Evolutionary conservation across 2,113 vertebrate genomes (phyloP).

Genomic region (Anthoscopus minutus): DNA sequence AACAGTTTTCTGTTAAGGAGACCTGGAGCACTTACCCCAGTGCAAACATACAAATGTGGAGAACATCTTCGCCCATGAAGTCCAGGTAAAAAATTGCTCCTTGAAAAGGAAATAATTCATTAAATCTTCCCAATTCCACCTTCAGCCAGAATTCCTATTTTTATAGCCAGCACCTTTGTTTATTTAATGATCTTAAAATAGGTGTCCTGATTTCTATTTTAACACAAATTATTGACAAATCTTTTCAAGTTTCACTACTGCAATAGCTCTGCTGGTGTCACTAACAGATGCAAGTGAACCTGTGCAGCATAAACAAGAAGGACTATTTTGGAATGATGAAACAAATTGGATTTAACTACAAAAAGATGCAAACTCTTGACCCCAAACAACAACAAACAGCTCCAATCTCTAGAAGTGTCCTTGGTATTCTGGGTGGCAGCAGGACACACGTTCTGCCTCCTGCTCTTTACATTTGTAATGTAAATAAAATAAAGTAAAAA

Average conservation of each 20-base stretch:
- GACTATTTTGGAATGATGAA: neutral
- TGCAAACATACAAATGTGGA: conserved; percentile 92
- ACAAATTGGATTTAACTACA: neutral
- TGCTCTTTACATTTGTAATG: neutral
- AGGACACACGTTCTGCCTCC: neutral
- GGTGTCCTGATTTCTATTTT: neutral
- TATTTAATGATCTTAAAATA: neutral
- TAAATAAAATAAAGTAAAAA: neutral
- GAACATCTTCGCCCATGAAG: conserved; percentile 80
- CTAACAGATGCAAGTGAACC: neutral
- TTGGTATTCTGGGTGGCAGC: neutral
- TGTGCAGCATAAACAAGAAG: neutral
- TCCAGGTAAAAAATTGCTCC: conserved; percentile 92
- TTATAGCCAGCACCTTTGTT: neutral
- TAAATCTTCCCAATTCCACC: neutral
- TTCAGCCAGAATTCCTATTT: neutral
- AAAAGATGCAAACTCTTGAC: neutral
- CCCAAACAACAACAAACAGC: neutral
- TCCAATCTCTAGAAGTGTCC: neutral
- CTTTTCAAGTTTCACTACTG: neutral
- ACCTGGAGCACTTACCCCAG: conserved; percentile 83
- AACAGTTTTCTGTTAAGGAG: neutral
- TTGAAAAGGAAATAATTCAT: conserved; percentile 33
- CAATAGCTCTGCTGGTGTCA: neutral
- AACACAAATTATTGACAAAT: neutral